These are phyloP conservation scores for Deilephila porcellus DNA, from an alignment of 2,888 invertebrate genomes.

Conservation along the genomic window DNA sequence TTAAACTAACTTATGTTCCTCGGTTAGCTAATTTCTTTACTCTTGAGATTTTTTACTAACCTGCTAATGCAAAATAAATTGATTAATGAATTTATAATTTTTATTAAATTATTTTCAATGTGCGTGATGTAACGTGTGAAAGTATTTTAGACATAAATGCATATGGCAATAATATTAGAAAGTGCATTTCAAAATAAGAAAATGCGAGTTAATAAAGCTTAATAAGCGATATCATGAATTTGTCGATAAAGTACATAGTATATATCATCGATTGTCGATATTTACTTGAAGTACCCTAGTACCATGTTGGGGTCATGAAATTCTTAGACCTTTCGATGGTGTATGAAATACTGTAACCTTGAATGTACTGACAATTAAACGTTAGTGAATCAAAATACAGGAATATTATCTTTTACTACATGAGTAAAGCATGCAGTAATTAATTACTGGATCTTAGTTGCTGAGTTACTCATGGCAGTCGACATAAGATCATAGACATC, in stretches of 20 bases:
- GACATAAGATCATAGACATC: not conserved
- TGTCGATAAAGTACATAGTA: slow-evolving; percentile 22
- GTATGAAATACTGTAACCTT: not conserved
- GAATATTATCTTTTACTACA: not conserved
- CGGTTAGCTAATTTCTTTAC: not conserved
- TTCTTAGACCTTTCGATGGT: not conserved
- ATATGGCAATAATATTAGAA: slow-evolving; percentile 1
- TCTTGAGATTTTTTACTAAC: slow-evolving; percentile 10
- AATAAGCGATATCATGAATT: slow-evolving; percentile 28
- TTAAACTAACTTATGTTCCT: not conserved
- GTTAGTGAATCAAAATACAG: not conserved
- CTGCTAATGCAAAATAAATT: not conserved
- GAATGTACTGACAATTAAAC: not conserved
- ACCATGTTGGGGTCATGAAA: too few species aligned
- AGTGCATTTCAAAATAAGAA: slow-evolving; percentile 3
- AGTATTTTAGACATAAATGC: not conserved
- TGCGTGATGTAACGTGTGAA: not conserved
- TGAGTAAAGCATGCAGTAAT: not conserved
- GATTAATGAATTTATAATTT: not conserved
- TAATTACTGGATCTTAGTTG: not conserved
- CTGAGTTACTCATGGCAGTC: not conserved
- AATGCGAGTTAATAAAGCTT: not conserved
- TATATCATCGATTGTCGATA: not conserved
- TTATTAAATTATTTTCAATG: slow-evolving; percentile 14
- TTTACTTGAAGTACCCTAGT: not conserved